Conservation (phyloP, 2,113 vertebrate species). For the Tyto alba region DNA sequence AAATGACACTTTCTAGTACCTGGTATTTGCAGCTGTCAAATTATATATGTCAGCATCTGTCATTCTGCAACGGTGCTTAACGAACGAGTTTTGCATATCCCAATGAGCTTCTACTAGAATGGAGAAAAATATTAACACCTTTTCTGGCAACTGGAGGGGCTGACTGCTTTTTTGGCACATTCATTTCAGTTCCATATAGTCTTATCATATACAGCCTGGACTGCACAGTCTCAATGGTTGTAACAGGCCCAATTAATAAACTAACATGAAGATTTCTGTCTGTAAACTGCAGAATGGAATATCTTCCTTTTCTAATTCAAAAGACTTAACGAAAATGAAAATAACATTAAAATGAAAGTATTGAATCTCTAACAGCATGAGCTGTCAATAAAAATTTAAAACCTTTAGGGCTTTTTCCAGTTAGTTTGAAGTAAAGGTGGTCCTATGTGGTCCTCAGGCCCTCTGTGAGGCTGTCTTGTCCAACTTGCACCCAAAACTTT, state of each 20-base stretch:
- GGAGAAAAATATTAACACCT: slow-evolving; percentile 41
- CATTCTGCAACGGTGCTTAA: slow-evolving; percentile 20
- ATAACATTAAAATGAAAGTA: background rate
- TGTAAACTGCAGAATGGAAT: background rate
- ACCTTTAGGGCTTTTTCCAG: background rate
- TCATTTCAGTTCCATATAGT: background rate
- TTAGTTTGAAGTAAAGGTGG: background rate
- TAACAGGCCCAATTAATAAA: background rate
- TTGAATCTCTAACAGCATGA: background rate
- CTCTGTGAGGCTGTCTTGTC: background rate
- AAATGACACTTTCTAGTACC: slow-evolving; percentile 63
- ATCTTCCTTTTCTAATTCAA: background rate
- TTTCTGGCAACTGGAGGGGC: background rate
- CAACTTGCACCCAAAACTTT: background rate
- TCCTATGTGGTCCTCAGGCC: background rate
- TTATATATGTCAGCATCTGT: slow-evolving; percentile 49
- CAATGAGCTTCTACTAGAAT: background rate
- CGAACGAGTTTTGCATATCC: slow-evolving; percentile 39
- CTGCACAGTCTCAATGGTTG: background rate
- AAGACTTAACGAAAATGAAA: background rate
- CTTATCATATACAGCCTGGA: background rate
- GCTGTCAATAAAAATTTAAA: background rate
- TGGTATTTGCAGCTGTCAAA: slow-evolving; percentile 59
- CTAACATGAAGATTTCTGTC: background rate
- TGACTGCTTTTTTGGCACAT: background rate